Conservation (phyloP, 1,140 invertebrate species). For the Physella acuta region DNA sequence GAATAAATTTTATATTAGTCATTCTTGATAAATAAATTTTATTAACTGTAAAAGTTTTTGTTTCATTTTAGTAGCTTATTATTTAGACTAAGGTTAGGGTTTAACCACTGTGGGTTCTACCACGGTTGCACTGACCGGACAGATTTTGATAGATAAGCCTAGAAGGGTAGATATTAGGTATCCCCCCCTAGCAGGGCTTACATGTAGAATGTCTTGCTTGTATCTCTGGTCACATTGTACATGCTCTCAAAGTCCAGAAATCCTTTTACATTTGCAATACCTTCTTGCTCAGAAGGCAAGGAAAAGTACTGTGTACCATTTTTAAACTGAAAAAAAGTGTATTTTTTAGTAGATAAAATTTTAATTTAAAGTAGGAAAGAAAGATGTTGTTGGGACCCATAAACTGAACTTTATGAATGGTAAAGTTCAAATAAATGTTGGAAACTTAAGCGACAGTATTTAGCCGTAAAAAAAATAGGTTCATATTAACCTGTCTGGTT, state of each 20-base stretch:
- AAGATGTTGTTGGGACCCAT: not conserved
- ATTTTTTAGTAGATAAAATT: too few relatives aligned
- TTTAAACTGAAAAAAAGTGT: not conserved
- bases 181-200: too few relatives aligned
- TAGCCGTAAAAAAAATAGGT: not conserved
- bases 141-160: too few relatives aligned
- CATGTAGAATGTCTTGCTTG: not conserved
- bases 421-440: not conserved
- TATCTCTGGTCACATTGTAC: not conserved
- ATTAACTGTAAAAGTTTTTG: too few relatives aligned
- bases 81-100: too few relatives aligned
- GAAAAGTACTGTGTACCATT: slow-evolving; percentile 10
- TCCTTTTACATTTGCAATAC: not conserved
- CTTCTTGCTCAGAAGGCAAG: slow-evolving; percentile 10
- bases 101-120: too few relatives aligned
- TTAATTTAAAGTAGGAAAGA: not conserved
- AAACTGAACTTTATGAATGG: not conserved
- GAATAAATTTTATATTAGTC: too few relatives aligned
- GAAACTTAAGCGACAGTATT: not conserved
- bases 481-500: slow-evolving; percentile 2
- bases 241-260: slow-evolving; percentile 22
- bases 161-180: too few relatives aligned
- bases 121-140: too few relatives aligned
- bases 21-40: too few relatives aligned
- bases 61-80: too few relatives aligned